Evolutionary conservation across 2,797 vertebrate species (phyloP).

Genomic region (Enteromius treurensis): DNA sequence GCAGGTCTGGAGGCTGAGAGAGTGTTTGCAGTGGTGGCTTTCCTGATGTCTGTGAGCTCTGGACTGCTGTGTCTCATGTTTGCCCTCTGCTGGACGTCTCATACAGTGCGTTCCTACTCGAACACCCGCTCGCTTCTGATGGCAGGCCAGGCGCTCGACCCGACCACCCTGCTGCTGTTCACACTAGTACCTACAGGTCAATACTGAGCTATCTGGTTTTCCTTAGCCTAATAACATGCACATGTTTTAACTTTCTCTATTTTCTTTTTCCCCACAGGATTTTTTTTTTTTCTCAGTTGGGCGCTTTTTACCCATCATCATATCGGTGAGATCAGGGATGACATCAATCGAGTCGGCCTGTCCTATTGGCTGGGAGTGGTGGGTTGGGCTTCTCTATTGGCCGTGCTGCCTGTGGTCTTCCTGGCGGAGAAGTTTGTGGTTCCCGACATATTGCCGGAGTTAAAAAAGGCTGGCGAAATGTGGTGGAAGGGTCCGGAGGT

Average conservation of each 20-base stretch:
- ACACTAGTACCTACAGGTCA: conserved; percentile 78
- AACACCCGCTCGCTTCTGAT: conserved; percentile 79
- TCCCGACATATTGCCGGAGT: conserved; percentile 72
- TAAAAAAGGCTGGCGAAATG: conserved; percentile 65
- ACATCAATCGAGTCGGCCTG: conserved; percentile 71
- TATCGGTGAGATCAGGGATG: conserved; percentile 67
- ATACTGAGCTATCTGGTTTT: conserved; percentile 2
- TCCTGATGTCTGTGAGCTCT: conserved; percentile 77
- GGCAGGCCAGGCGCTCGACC: conserved; percentile 75
- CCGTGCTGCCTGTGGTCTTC: conserved; percentile 64
- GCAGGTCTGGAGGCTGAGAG: conserved; percentile 72
- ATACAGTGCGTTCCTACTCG: conserved; percentile 78
- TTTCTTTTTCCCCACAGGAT: conserved; percentile 66
- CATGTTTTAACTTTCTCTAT: neutral
- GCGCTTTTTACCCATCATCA: conserved; percentile 79
- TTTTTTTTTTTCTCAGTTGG: conserved; percentile 83
- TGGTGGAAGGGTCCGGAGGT: conserved; percentile 59
- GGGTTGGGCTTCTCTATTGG: conserved; percentile 73
- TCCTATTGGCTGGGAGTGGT: conserved; percentile 76
- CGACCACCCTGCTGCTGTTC: conserved; percentile 78
- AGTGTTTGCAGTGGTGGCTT: conserved; percentile 76
- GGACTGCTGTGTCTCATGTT: conserved; percentile 77
- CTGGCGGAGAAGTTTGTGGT: conserved; percentile 71
- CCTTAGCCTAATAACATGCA: neutral
- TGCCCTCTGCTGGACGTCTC: conserved; percentile 80